Evolutionary conservation across 2,797 vertebrate species (phyloP).

Genomic region (Buceros bicornis): DNA sequence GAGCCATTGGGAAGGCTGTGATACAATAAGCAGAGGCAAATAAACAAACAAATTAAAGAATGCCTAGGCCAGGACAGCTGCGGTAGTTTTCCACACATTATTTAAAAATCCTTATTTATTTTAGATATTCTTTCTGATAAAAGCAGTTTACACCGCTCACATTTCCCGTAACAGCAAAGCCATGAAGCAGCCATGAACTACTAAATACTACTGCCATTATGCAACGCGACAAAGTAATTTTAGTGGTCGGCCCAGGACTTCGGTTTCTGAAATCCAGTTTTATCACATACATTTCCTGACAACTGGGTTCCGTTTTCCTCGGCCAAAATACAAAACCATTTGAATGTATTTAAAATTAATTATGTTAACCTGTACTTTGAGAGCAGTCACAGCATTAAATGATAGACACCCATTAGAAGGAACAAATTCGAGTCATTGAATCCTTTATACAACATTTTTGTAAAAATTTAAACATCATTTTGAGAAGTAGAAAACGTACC

Average conservation of each 20-base stretch:
- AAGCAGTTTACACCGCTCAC: neutral
- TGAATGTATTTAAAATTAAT: neutral
- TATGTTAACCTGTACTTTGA: slow-evolving; percentile 39
- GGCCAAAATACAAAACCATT: neutral
- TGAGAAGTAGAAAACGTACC: slow-evolving; percentile 38
- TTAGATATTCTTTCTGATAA: neutral
- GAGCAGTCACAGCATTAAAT: slow-evolving; percentile 6
- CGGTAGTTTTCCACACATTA: neutral
- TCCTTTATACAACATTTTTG: slow-evolving; percentile 37
- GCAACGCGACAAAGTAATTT: neutral
- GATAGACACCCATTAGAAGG: slow-evolving; percentile 57
- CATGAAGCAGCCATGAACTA: neutral
- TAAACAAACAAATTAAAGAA: neutral
- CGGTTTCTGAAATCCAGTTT: slow-evolving; percentile 26
- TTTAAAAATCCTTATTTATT: neutral
- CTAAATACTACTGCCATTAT: neutral
- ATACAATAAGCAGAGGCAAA: neutral
- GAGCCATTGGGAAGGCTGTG: neutral
- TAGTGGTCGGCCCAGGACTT: neutral
- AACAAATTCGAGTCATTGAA: slow-evolving; percentile 35
- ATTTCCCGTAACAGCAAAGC: neutral
- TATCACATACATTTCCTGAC: neutral
- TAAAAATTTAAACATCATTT: slow-evolving; percentile 57
- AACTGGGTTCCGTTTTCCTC: neutral
- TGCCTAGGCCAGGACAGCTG: neutral